Evolutionary conservation across 1,140 invertebrate species (phyloP).

Genomic region (Megathymus violae): DNA sequence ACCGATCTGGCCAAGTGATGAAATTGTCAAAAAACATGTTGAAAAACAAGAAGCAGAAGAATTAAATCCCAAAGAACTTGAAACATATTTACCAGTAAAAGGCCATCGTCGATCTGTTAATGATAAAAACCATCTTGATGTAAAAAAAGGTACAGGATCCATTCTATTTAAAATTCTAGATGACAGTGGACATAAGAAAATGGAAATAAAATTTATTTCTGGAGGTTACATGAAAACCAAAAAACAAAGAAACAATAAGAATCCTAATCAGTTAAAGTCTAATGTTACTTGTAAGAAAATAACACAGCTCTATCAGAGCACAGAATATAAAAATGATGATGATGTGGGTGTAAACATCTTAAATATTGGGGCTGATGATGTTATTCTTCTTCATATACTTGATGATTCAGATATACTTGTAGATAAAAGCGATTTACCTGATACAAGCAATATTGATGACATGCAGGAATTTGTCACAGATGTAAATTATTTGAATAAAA

Average conservation of each 20-base stretch:
- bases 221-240: neutral
- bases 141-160: slow-evolving; percentile 19
- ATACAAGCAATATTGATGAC: neutral
- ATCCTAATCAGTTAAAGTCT: neutral
- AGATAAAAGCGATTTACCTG: neutral
- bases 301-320: neutral
- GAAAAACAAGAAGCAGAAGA: neutral
- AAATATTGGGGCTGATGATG: slow-evolving; percentile 15
- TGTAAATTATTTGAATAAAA: neutral
- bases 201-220: slow-evolving; percentile 45
- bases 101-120: slow-evolving; percentile 47
- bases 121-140: slow-evolving; percentile 8
- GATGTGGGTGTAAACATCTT: slow-evolving; percentile 6
- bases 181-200: slow-evolving; percentile 34
- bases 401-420: slow-evolving; percentile 10
- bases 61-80: slow-evolving; percentile 2
- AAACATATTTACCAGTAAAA: slow-evolving; percentile 31
- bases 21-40: slow-evolving; percentile 1
- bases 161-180: slow-evolving; percentile 48
- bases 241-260: slow-evolving; percentile 7
- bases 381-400: slow-evolving; percentile 23
- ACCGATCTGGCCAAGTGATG: slow-evolving; percentile 11
- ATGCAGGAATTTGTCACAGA: neutral
- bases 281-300: neutral
- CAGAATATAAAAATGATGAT: neutral